Percentiles rank a stretch among this genome's conserved stretches.
Evolutionary conservation across 2,888 invertebrate genomes (phyloP).

Genomic region (Neoscelio sp.): DNA sequence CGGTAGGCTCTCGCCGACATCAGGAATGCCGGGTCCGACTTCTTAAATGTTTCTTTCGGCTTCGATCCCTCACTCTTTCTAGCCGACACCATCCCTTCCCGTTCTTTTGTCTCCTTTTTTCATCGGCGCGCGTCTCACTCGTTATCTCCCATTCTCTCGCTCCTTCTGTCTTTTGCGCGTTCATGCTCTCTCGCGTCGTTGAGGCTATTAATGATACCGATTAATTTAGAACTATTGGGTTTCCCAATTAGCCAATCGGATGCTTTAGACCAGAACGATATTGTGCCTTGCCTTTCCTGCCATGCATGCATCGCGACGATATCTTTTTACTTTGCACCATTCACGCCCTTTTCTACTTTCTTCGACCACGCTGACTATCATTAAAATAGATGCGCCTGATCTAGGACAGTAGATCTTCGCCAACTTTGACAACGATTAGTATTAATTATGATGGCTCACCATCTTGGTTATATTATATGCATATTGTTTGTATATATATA

Average conservation of each 20-base stretch:
- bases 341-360: conserved; percentile 67
- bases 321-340: conserved; percentile 64
- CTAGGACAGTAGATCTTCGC: conserved; percentile 46
- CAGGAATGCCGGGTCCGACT: conserved; percentile 81
- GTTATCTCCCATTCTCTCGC: conserved; percentile 51
- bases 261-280: conserved; percentile 65
- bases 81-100: conserved; percentile 60
- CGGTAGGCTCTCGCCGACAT: conserved; percentile 64
- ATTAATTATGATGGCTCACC: conserved; percentile 44
- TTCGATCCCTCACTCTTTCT: conserved; percentile 68
- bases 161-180: conserved; percentile 38
- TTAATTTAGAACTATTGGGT: conserved; percentile 83
- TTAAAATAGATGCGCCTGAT: conserved; percentile 49
- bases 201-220: conserved; percentile 81
- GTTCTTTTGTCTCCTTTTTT: conserved; percentile 50
- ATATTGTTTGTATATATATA: too few species aligned
- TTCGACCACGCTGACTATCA: conserved; percentile 47
- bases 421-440: conserved; percentile 40
- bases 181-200: conserved; percentile 49
- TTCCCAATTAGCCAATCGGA: conserved; percentile 82
- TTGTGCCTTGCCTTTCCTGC: conserved; percentile 69
- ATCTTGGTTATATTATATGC: neutral
- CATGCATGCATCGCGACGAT: conserved; percentile 58
- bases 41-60: conserved; percentile 79
- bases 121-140: conserved; percentile 54